Evolutionary conservation across 1,140 invertebrate genomes (phyloP), one percentile per base, ranked within the genome.

Genomic region (Drosophila baimaii): DNA sequence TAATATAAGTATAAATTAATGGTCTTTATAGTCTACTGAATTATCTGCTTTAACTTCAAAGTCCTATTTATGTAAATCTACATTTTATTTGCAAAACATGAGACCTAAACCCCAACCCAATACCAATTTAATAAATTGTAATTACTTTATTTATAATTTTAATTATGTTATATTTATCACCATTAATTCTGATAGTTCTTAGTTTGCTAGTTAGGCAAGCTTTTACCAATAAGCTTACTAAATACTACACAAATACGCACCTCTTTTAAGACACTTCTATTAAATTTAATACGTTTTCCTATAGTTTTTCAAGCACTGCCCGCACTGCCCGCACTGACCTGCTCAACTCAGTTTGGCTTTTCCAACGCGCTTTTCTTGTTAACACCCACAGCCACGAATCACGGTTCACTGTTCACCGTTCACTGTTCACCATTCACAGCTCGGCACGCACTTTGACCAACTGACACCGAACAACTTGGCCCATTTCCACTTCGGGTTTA

Each of bases 391-490:
- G 51, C 15, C 35, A 9, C 35, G 12, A 57, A 19, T 69, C 17
- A 31, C 27, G 23, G 19, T 37, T 47, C 65, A 71, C 68, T 29
- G 63, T 63, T 63, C 47, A 33, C 35, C 5, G 31, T 33, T 43
- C 17, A 41, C 39, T 4, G 6, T 37, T 54, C 41, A 68, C 51
- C 35, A n/a, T 44, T 21, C 77, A 68, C 66, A 62, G 54, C 52
- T 47, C 44, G 52, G 64, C 78, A 88, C 79, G 80, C 79, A 89
- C 81, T 84, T 89, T 81, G 79, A 79, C 83, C 84, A 83, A 89
- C 80, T 89, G 84, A 80, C 77, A 74, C 61, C 61, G n/a, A 71
- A 73, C 58, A 65, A 77, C 70, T 80, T 86, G 79, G 77, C 83
- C 83, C 80, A 86, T 86, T 80, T 86, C 31, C 51, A 52, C 13